These are phyloP conservation scores for Hyles vespertilio DNA, from an alignment of 1,140 invertebrate species.

Conservation along the genomic window DNA sequence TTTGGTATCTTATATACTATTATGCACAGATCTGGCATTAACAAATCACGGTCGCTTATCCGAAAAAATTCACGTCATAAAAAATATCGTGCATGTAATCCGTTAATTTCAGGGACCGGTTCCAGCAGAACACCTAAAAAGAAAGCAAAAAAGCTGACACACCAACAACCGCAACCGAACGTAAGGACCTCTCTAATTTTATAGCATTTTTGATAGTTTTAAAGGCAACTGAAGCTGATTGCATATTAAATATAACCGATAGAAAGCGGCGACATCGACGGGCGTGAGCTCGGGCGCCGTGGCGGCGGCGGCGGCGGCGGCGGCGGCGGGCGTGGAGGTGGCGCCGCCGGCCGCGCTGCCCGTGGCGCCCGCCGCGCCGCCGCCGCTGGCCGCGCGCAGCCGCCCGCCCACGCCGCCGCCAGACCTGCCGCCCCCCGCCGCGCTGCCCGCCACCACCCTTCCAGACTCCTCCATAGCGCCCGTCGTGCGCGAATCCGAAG, in stretches of 20 bases:
- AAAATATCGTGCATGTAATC: too few relatives aligned
- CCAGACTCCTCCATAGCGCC: conserved; percentile 44
- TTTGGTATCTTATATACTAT: too few relatives aligned
- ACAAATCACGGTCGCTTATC: background rate
- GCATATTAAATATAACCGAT: background rate
- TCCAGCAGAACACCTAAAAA: conserved; percentile 64
- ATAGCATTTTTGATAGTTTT: conserved; percentile 13
- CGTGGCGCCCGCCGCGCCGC: conserved; percentile 11
- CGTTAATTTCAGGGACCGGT: conserved; percentile 47
- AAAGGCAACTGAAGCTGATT: conserved; percentile 18
- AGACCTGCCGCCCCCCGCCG: conserved; percentile 10
- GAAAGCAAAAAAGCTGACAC: conserved; percentile 63
- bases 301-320: conserved; percentile 22
- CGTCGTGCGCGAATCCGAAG: conserved; percentile 27
- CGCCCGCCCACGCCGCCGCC: conserved; percentile 11
- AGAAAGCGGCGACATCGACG: background rate
- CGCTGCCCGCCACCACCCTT: conserved; percentile 20
- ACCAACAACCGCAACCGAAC: conserved; percentile 42
- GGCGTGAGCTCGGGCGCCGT: background rate
- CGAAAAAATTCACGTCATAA: too few relatives aligned
- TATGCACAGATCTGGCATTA: background rate
- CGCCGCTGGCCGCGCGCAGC: conserved; percentile 18
- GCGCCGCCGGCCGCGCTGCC: conserved; percentile 12
- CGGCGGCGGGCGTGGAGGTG: conserved; percentile 20
- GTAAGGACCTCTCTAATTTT: conserved; percentile 37